These are phyloP conservation scores for Seladonia tumulorum DNA, from an alignment of 2,888 invertebrate species.

Conservation along the genomic window DNA sequence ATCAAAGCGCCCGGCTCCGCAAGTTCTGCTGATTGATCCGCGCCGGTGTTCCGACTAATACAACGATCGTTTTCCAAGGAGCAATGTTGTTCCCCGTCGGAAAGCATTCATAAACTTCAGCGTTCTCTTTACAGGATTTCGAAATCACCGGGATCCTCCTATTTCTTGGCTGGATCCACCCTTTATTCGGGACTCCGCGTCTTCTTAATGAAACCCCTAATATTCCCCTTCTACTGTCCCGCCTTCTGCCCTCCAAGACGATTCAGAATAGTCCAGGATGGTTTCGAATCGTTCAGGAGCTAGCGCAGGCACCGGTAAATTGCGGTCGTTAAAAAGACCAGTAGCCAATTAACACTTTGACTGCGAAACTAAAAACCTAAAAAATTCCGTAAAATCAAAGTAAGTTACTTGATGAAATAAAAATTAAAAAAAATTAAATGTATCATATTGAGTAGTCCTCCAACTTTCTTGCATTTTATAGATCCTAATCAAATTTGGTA, in stretches of 20 bases:
- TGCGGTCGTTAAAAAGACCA: slow-evolving; percentile 56
- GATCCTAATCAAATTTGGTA: no score
- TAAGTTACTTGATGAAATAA: no score
- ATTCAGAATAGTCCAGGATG: neutral
- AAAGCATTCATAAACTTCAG: slow-evolving; percentile 58
- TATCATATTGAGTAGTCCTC: no score
- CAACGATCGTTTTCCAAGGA: slow-evolving; percentile 44
- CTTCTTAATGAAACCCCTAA: slow-evolving; percentile 67
- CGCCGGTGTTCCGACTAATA: slow-evolving; percentile 35
- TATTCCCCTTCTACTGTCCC: slow-evolving; percentile 25
- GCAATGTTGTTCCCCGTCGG: slow-evolving; percentile 37
- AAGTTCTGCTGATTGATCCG: slow-evolving; percentile 31
- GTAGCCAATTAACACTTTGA: slow-evolving; percentile 69
- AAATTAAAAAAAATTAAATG: no score
- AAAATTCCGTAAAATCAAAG: no score
- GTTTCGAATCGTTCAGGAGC: slow-evolving; percentile 36
- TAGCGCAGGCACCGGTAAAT: slow-evolving; percentile 17
- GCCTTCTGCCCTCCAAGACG: neutral
- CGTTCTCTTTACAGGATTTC: slow-evolving; percentile 59
- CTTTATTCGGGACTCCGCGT: slow-evolving; percentile 45
- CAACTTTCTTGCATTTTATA: no score
- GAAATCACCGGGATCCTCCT: slow-evolving; percentile 59
- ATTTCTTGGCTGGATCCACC: slow-evolving; percentile 47
- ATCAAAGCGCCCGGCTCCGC: slow-evolving; percentile 29
- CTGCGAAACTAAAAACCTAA: no score